These are phyloP conservation scores for Heterochromis multidens DNA, from an alignment of 2,113 vertebrate genomes.

Conservation along the genomic window DNA sequence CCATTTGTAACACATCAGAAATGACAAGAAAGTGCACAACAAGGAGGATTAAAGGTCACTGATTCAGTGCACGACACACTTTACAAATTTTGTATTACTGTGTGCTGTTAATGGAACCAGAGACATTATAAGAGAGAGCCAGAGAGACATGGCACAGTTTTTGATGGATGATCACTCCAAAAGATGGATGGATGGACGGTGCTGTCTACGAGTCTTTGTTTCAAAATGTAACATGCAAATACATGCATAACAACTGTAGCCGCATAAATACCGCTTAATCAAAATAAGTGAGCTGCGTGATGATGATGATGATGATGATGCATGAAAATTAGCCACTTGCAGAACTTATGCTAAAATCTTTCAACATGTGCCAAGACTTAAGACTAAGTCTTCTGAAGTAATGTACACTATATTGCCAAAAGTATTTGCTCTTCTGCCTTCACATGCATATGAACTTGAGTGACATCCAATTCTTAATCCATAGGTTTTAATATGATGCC, in stretches of 20 bases:
- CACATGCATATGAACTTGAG: too few species aligned
- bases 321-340: neutral
- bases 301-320: neutral
- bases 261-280: neutral
- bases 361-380: neutral
- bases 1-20: neutral
- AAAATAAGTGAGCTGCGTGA: neutral
- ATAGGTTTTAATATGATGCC: too few species aligned
- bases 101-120: neutral
- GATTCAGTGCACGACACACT: neutral
- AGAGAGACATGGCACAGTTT: neutral
- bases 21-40: neutral
- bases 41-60: neutral
- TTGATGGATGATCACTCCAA: neutral
- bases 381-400: neutral
- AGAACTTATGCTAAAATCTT: neutral
- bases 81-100: neutral
- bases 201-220: neutral
- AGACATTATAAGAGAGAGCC: neutral
- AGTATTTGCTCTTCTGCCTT: too few species aligned
- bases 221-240: neutral
- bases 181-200: neutral
- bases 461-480: too few species aligned
- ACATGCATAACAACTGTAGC: neutral
- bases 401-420: too few species aligned